Evolutionary conservation across 2,797 vertebrate species (phyloP).

Genomic region (Manis crassicaudata): DNA sequence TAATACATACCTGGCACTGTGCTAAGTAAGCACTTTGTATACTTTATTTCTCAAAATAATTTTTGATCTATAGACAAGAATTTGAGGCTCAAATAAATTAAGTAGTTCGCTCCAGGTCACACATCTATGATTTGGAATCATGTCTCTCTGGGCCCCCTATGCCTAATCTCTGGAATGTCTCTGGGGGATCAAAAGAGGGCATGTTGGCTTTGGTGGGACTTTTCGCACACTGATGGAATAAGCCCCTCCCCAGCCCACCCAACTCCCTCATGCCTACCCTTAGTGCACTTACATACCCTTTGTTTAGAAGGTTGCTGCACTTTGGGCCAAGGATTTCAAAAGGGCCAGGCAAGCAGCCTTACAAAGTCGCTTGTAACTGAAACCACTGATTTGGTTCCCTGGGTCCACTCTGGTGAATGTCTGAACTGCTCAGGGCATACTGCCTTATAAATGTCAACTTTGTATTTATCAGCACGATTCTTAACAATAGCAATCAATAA

Average conservation of each 20-base stretch:
- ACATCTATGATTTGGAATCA: not conserved
- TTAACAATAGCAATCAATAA: slow-evolving; percentile 1
- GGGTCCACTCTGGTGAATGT: not conserved
- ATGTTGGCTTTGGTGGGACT: not conserved
- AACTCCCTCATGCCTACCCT: not conserved
- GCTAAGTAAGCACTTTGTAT: not conserved
- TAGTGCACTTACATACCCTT: not conserved
- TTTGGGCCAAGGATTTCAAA: not conserved
- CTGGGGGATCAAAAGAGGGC: not conserved
- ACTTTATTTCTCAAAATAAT: slow-evolving; percentile 19
- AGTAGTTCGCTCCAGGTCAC: not conserved
- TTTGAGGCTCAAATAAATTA: not conserved
- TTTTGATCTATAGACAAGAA: slow-evolving; percentile 7
- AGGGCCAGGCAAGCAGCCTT: not conserved
- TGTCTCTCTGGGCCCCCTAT: not conserved
- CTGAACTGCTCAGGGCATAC: not conserved
- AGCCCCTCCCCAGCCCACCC: not conserved
- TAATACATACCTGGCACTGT: not conserved
- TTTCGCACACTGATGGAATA: not conserved
- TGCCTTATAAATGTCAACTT: slow-evolving; percentile 16
- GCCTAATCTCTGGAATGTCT: not conserved
- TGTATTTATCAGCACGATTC: slow-evolving; percentile 26
- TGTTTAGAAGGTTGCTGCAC: not conserved
- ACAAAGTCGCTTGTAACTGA: not conserved
- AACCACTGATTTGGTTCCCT: not conserved